Evolutionary conservation across 2,888 invertebrate genomes (phyloP).

Genomic region (Trimorus sp.): DNA sequence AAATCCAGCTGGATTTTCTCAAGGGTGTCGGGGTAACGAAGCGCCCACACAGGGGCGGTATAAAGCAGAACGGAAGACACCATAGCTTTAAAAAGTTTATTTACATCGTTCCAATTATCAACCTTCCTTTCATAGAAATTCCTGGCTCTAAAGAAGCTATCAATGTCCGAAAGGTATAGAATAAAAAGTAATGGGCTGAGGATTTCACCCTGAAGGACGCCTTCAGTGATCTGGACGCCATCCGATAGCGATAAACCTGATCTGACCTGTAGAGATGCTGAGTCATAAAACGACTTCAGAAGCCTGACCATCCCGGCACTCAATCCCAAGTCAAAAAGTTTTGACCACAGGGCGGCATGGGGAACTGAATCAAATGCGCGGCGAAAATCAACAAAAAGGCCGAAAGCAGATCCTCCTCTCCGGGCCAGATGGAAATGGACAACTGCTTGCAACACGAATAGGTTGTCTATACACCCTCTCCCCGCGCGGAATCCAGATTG

Average conservation of each 20-base stretch:
- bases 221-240: too few relatives aligned
- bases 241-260: neutral
- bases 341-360: neutral
- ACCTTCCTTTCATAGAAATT: neutral
- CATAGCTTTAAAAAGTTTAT: conserved; percentile 18
- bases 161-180: too few relatives aligned
- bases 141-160: too few relatives aligned
- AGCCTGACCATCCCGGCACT: neutral
- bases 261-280: neutral
- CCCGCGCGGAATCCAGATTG: conserved; percentile 1
- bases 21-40: neutral
- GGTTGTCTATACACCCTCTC: neutral
- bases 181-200: too few relatives aligned
- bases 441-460: neutral
- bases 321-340: neutral
- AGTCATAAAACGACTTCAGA: neutral
- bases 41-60: conserved; percentile 12
- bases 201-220: too few relatives aligned
- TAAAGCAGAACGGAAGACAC: conserved; percentile 40
- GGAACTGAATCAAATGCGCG: neutral
- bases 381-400: conserved; percentile 21
- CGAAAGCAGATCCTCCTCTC: neutral
- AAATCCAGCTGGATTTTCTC: conserved; percentile 4
- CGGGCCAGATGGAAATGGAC: neutral
- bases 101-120: conserved; percentile 16